These are phyloP conservation scores for Drosophila micromelanica DNA, from an alignment of 1,140 invertebrate species.

Conservation along the genomic window DNA sequence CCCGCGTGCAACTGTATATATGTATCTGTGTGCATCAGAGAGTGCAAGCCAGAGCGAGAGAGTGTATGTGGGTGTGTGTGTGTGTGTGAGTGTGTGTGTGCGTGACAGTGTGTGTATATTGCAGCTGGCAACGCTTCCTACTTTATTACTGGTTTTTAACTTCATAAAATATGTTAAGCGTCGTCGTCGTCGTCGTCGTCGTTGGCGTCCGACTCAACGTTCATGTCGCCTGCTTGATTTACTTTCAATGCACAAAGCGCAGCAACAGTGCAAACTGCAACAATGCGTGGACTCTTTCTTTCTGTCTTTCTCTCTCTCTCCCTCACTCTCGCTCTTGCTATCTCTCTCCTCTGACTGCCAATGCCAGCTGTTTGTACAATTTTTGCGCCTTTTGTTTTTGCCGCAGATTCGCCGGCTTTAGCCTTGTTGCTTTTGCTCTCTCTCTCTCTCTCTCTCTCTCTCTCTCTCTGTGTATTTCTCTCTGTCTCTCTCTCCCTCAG, in stretches of 20 bases:
- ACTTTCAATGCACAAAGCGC: slow-evolving; percentile 50
- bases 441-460: slow-evolving; percentile 10
- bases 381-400: slow-evolving; percentile 48
- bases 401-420: slow-evolving; percentile 48
- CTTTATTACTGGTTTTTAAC: slow-evolving; percentile 77
- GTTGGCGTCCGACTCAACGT: slow-evolving; percentile 16
- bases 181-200: slow-evolving; percentile 2
- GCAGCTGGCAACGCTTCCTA: slow-evolving; percentile 74
- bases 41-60: slow-evolving; percentile 23
- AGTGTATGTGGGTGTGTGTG: slow-evolving; percentile 21
- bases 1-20: slow-evolving; percentile 3
- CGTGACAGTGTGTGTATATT: slow-evolving; percentile 25
- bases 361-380: slow-evolving; percentile 55
- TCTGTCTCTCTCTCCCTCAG: slow-evolving; percentile 1
- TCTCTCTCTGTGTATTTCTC: slow-evolving; percentile 7
- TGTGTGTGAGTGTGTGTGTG: slow-evolving; percentile 11
- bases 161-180: slow-evolving; percentile 76
- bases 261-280: slow-evolving; percentile 1
- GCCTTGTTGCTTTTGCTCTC: slow-evolving; percentile 2
- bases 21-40: slow-evolving; percentile 5
- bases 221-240: slow-evolving; percentile 64
- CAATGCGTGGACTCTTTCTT: slow-evolving; percentile 23
- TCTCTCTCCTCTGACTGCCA: neutral
- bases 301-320: neutral
- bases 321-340: neutral